Evolutionary conservation across 1,140 invertebrate genomes (phyloP).

Genomic region (Tetramorium simillimum): DNA sequence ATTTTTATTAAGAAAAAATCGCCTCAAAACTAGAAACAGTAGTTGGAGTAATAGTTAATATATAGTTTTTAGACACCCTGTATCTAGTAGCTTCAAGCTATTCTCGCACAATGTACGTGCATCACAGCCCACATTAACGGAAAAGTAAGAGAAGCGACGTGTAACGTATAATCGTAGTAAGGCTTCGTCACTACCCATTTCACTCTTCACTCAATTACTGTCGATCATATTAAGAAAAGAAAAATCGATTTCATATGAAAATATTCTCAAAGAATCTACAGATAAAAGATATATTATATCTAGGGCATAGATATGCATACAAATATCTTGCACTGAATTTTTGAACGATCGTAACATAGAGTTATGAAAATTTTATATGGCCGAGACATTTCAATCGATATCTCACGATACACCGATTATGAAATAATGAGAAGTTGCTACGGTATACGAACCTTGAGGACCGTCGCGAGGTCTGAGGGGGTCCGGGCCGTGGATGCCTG

Average conservation of each 20-base stretch:
- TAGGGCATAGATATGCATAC: neutral
- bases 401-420: neutral
- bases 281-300: neutral
- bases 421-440: neutral
- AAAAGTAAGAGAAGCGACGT: neutral
- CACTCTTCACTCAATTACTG: neutral
- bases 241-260: neutral
- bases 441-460: constrained; percentile 85
- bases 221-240: neutral
- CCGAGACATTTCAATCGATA: neutral
- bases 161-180: neutral
- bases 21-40: neutral
- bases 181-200: constrained; percentile 3
- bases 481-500: constrained; percentile 86
- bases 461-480: constrained; percentile 84
- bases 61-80: neutral
- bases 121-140: constrained; percentile 19
- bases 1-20: neutral
- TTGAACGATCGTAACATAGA: neutral
- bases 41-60: neutral
- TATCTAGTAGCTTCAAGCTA: neutral
- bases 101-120: neutral
- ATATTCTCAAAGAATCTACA: neutral
- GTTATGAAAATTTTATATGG: neutral
- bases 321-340: neutral